Conservation (phyloP, 2,888 invertebrate species). For the Ormyrus rosae region DNA sequence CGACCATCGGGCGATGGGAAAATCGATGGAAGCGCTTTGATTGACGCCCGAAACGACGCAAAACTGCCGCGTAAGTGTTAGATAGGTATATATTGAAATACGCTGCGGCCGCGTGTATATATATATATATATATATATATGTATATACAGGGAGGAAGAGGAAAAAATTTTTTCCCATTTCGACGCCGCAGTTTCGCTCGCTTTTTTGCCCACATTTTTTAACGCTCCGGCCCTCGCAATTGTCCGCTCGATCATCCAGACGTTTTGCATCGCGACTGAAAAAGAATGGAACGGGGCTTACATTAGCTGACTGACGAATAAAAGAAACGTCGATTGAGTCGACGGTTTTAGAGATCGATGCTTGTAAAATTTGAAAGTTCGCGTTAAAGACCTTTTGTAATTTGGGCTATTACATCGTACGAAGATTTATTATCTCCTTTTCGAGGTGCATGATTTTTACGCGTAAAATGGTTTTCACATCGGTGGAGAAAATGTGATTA, state of each 20-base stretch:
- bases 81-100: neutral
- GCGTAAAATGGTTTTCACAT: too few species aligned
- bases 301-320: constrained; percentile 23
- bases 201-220: constrained; percentile 16
- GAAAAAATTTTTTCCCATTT: constrained; percentile 36
- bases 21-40: constrained; percentile 40
- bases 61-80: constrained; percentile 49
- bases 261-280: constrained; percentile 16
- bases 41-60: constrained; percentile 21
- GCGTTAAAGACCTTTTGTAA: too few species aligned
- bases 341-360: too few species aligned
- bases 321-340: neutral
- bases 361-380: too few species aligned
- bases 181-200: constrained; percentile 23
- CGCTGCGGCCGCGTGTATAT: neutral
- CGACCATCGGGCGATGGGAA: neutral
- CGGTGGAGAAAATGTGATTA: too few species aligned
- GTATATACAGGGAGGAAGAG: neutral
- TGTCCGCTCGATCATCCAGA: constrained; percentile 43
- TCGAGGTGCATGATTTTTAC: too few species aligned
- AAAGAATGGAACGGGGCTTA: neutral
- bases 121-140: neutral
- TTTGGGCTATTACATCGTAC: too few species aligned
- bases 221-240: constrained; percentile 18
- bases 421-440: too few species aligned